phyloP scores from a whole-genome alignment of 2,888 invertebrate species.

The Antheraea yamamai region DNA sequence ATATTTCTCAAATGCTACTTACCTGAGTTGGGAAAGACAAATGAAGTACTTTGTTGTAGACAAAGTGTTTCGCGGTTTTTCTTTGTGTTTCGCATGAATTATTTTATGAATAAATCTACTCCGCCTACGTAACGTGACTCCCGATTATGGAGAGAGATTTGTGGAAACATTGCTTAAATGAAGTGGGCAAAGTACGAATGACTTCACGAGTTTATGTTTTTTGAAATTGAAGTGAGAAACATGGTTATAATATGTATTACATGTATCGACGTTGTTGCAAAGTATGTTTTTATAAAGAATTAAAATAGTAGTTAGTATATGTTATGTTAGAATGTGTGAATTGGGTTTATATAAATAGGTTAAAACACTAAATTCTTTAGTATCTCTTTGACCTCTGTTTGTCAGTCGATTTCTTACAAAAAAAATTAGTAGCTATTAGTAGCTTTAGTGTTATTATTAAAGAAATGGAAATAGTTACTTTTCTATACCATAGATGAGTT shows the following conservation, averaged over 20 bases:
- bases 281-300: neutral
- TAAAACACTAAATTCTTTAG: no score
- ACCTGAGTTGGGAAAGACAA: slow-evolving; percentile 40
- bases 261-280: neutral
- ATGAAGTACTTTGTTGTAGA: slow-evolving; percentile 47
- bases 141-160: slow-evolving; percentile 18
- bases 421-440: no score
- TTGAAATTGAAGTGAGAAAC: neutral
- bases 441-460: no score
- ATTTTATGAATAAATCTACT: slow-evolving; percentile 35
- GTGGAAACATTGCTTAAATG: slow-evolving; percentile 17
- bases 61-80: slow-evolving; percentile 40
- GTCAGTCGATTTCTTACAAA: no score
- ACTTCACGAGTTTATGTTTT: slow-evolving; percentile 10
- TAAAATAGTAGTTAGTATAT: neutral
- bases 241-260: neutral
- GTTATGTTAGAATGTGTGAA: no score
- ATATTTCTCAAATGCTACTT: slow-evolving; percentile 33
- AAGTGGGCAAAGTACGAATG: slow-evolving; percentile 11
- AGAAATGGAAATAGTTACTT: no score
- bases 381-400: no score
- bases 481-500: no score
- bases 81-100: slow-evolving; percentile 39
- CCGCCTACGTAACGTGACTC: slow-evolving; percentile 20
- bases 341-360: no score